Evolutionary conservation across 2,888 invertebrate species (phyloP), one percentile per base, ranked within the genome.

Genomic region (Taenaris catops): DNA sequence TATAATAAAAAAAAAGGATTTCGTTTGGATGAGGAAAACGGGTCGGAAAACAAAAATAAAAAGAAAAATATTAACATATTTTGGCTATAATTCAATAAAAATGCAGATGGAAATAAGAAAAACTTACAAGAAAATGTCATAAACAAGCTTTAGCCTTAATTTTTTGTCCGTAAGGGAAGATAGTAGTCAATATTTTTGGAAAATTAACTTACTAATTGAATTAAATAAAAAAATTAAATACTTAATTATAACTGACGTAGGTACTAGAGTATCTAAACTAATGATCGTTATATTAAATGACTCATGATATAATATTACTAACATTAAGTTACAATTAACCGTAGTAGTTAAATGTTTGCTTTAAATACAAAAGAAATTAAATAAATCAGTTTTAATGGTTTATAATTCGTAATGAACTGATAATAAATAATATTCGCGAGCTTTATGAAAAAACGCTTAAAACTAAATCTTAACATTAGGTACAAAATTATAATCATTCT

Each of bases 71-170:
- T 62, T 71, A 84, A 84, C 84, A 81, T 84, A 86, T 78, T 81
- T 81, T 86, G 84, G 81, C 83, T 86, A 84, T 86, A 86, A 80
- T 86, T 84, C 81, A 84, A 80, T 80, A 86, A 83, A 84, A 86
- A 86, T 86, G 86, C 84, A 79, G 81, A 83, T 83, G 81, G 79
- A 84, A 83, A 81, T 80, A 80, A 83, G 73, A 68, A 78, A 69
- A 83, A 79, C 81, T 81, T 81, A 83, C 68, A 83, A 76, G 74
- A 78, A 71, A 80, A 84, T 81, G 81, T 84, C 83, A 81, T 75
- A 75, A 74, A 78, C 73, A 81, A 78, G 79, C 72, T 75, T 76
- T 69, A 72, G 66, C 66, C 71, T 76, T 78, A 79, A 73, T 75
- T 71, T 70, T 79, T 80, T 70, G 71, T 80, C 76, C 72, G 70